These are phyloP conservation scores for Albula glossodonta DNA, from an alignment of 2,113 vertebrate species.

Conservation along the genomic window DNA sequence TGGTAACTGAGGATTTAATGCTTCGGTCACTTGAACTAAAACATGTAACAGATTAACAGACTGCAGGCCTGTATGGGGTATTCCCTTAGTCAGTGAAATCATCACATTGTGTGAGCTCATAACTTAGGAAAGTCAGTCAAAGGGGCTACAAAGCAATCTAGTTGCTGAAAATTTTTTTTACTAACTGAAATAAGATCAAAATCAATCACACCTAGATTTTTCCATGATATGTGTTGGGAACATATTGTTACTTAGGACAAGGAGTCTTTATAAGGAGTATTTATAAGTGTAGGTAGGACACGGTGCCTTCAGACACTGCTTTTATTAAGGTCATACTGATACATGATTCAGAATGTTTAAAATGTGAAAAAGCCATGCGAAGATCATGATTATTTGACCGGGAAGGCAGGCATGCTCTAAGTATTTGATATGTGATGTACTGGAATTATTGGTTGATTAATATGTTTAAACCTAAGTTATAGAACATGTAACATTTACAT, in stretches of 20 bases:
- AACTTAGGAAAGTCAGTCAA: background rate
- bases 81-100: background rate
- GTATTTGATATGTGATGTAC: background rate
- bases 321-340: slow-evolving; percentile 76
- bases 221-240: slow-evolving; percentile 48
- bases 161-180: background rate
- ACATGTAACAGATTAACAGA: background rate
- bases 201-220: slow-evolving; percentile 32
- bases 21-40: background rate
- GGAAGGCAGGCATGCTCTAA: slow-evolving; percentile 26
- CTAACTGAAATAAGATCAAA: slow-evolving; percentile 4
- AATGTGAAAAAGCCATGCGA: slow-evolving; percentile 64
- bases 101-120: background rate
- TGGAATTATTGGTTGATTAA: background rate
- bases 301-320: slow-evolving; percentile 65
- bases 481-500: slow-evolving; percentile 8
- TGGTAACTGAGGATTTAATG: slow-evolving; percentile 2
- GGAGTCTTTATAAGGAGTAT: slow-evolving; percentile 50
- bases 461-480: slow-evolving; percentile 3
- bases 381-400: slow-evolving; percentile 64
- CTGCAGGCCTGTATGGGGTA: background rate
- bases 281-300: slow-evolving; percentile 69
- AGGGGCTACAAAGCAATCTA: background rate
- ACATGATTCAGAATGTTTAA: slow-evolving; percentile 75
- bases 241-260: slow-evolving; percentile 61